A percentile compares a stretch with the other conserved stretches of the same genome.
Evolutionary conservation across 1,140 invertebrate species (phyloP).

Genomic region (Polyergus mexicanus): DNA sequence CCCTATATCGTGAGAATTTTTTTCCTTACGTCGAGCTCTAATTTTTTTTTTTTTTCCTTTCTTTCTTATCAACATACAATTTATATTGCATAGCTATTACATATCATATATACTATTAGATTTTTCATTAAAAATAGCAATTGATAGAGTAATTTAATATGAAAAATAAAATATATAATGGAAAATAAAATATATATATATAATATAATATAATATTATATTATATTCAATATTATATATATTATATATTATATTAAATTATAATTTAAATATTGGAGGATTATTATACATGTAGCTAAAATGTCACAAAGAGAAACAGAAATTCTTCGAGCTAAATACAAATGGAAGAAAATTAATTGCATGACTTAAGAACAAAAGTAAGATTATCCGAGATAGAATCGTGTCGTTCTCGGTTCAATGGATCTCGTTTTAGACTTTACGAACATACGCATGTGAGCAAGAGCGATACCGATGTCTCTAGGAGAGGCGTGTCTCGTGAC

Average conservation of each 20-base stretch:
- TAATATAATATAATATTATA: no score
- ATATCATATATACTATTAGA: neutral
- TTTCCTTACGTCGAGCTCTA: neutral
- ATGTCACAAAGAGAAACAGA: neutral
- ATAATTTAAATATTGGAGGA: no score
- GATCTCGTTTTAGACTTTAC: slow-evolving; percentile 19
- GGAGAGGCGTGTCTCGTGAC: slow-evolving; percentile 60
- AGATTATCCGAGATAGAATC: neutral
- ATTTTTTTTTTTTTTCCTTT: no score
- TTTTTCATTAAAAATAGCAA: neutral
- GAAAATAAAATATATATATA: neutral
- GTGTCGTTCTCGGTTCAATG: neutral
- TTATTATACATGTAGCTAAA: neutral
- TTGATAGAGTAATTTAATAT: neutral
- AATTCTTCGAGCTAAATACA: neutral
- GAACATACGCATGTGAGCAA: neutral
- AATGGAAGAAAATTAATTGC: neutral
- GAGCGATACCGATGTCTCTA: slow-evolving; percentile 14
- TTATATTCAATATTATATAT: no score
- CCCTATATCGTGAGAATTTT: neutral
- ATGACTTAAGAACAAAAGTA: neutral
- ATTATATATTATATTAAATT: no score
- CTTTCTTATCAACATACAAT: neutral
- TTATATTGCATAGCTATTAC: neutral
- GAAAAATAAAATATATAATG: neutral